phyloP scores from a whole-genome alignment of 2,888 invertebrate species.

The Polydrusus pterygomalis region DNA sequence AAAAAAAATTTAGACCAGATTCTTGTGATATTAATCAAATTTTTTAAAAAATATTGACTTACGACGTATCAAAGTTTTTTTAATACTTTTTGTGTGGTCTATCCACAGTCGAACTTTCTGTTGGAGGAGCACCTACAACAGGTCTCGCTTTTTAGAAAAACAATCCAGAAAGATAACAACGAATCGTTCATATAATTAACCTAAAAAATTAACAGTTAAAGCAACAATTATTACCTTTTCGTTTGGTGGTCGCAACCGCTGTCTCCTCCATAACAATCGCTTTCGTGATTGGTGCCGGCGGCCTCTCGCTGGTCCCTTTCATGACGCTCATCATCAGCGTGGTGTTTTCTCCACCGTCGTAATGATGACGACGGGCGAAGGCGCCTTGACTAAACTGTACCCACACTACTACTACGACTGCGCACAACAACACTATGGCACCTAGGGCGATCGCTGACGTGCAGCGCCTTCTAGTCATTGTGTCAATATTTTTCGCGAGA shows the following conservation, averaged over 20 bases:
- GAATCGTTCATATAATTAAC: too few relatives aligned
- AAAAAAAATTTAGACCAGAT: too few relatives aligned
- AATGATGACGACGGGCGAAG: slow-evolving; percentile 33
- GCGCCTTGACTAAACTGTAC: slow-evolving; percentile 66
- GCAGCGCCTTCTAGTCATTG: slow-evolving; percentile 52
- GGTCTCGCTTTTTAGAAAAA: too few relatives aligned
- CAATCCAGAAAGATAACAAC: too few relatives aligned
- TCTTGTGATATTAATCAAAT: too few relatives aligned
- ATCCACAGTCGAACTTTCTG: too few relatives aligned
- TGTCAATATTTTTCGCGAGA: slow-evolving; percentile 7
- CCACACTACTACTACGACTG: slow-evolving; percentile 68
- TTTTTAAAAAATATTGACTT: too few relatives aligned
- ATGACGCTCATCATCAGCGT: background rate
- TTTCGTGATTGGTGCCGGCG: background rate
- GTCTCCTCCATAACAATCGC: background rate
- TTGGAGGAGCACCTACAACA: too few relatives aligned
- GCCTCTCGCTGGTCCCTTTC: background rate
- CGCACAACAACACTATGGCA: slow-evolving; percentile 65
- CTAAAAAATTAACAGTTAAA: too few relatives aligned
- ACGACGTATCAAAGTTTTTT: too few relatives aligned
- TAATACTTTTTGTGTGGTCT: too few relatives aligned
- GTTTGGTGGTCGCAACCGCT: slow-evolving; percentile 1
- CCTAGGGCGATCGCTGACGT: slow-evolving; percentile 63
- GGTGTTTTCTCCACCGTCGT: background rate
- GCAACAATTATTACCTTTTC: slow-evolving; percentile 31